phyloP scores from a whole-genome alignment of 2,888 invertebrate species.

The Dryobotodes eremita region DNA sequence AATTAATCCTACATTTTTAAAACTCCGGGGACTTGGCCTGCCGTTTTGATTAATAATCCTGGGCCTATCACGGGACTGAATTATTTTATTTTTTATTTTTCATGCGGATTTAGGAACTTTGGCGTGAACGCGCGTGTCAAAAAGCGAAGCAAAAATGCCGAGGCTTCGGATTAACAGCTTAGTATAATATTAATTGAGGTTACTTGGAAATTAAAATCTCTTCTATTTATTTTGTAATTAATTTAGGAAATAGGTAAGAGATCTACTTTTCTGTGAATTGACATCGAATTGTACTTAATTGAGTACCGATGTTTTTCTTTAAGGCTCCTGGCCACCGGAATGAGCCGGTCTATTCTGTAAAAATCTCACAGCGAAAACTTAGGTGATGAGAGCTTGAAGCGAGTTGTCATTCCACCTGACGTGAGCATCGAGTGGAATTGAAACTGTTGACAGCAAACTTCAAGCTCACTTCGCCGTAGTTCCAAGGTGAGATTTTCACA shows the following conservation, averaged over 20 bases:
- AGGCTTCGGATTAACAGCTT: slow-evolving; percentile 32
- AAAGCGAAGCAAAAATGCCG: slow-evolving; percentile 1
- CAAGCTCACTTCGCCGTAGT: too few species aligned
- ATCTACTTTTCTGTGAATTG: background rate
- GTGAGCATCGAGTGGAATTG: too few species aligned
- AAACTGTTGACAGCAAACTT: too few species aligned
- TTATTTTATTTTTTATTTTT: slow-evolving; percentile 32
- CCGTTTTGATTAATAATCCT: slow-evolving; percentile 41
- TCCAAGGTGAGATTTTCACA: too few species aligned
- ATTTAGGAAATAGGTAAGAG: background rate
- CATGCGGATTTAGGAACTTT: slow-evolving; percentile 28
- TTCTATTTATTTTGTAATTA: slow-evolving; percentile 1
- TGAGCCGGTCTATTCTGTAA: too few species aligned
- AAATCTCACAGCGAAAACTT: too few species aligned
- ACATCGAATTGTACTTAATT: background rate
- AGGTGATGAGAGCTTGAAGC: too few species aligned
- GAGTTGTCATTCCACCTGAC: too few species aligned
- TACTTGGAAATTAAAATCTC: background rate
- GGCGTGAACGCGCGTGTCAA: background rate
- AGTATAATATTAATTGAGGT: slow-evolving; percentile 35
- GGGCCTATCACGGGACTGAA: slow-evolving; percentile 17
- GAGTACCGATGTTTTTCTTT: background rate
- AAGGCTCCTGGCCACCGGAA: background rate
- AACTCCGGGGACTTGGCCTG: slow-evolving; percentile 1
- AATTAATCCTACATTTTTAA: slow-evolving; percentile 20